Evolutionary conservation across 53 echinoderm and acorn worm species (phyloP).

Genomic region (Pentamera pediparva): DNA sequence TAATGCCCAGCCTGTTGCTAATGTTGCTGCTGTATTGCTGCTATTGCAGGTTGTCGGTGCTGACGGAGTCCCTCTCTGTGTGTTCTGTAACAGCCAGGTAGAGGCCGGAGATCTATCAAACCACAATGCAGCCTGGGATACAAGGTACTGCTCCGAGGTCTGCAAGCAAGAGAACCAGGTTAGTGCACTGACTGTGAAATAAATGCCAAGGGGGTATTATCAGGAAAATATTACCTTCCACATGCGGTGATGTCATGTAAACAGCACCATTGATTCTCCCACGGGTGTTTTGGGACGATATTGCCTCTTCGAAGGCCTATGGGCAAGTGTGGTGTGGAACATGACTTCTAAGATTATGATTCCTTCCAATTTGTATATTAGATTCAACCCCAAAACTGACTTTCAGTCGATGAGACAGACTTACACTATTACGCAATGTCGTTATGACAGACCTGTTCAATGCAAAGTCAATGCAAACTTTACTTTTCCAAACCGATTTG

Average conservation of each 20-base stretch:
- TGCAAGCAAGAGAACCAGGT: conserved; percentile 70
- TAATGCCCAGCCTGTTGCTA: too few relatives aligned
- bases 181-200: not conserved
- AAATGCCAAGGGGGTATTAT: not conserved
- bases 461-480: too few relatives aligned
- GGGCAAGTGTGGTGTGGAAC: too few relatives aligned
- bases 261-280: not conserved
- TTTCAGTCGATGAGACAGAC: too few relatives aligned
- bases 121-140: conserved; percentile 64
- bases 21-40: not conserved
- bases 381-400: too few relatives aligned
- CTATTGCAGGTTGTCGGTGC: conserved; percentile 53
- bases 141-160: conserved; percentile 61
- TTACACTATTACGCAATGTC: too few relatives aligned
- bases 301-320: too few relatives aligned
- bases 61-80: conserved; percentile 64
- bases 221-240: not conserved
- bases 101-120: conserved; percentile 14
- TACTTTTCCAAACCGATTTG: too few relatives aligned
- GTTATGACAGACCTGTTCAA: too few relatives aligned
- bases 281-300: too few relatives aligned
- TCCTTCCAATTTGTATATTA: too few relatives aligned
- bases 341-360: too few relatives aligned
- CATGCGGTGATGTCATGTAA: not conserved
- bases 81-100: conserved; percentile 49